phyloP scores from a whole-genome alignment of 2,888 invertebrate species.

The Megalurothrips usitatus region DNA sequence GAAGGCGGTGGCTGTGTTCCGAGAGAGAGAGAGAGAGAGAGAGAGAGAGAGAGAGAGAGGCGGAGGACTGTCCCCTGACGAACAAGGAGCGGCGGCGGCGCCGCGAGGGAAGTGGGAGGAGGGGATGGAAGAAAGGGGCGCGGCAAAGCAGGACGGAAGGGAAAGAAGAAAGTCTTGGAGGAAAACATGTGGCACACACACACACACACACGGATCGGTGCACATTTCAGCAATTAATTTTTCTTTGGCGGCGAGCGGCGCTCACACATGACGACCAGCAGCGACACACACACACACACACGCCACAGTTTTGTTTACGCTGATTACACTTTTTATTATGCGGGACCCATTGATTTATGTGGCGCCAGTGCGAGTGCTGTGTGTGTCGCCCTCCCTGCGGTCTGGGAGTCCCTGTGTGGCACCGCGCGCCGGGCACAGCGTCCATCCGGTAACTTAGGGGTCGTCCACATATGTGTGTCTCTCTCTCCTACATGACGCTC shows the following conservation, averaged over 20 bases:
- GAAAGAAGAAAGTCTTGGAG: neutral
- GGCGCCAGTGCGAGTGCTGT: neutral
- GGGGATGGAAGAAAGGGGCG: neutral
- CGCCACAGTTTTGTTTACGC: slow-evolving; percentile 11
- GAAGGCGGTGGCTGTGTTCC: neutral
- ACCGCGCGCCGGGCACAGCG: no score
- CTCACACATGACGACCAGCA: neutral
- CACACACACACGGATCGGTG: neutral
- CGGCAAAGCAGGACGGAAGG: neutral
- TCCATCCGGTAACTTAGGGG: no score
- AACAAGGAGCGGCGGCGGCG: neutral
- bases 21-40: neutral
- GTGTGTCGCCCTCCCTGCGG: no score
- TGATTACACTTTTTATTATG: neutral
- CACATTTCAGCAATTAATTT: neutral
- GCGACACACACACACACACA: neutral
- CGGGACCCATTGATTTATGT: neutral
- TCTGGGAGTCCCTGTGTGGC: no score
- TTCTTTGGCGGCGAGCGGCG: neutral
- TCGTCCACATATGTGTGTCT: no score
- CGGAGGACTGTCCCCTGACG: neutral
- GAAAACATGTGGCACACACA: neutral
- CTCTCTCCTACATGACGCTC: no score
- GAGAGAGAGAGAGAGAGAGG: neutral
- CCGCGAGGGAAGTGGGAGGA: neutral